Conservation (phyloP, 2,888 invertebrate genomes). For the Nemotelus nigrinus region DNA sequence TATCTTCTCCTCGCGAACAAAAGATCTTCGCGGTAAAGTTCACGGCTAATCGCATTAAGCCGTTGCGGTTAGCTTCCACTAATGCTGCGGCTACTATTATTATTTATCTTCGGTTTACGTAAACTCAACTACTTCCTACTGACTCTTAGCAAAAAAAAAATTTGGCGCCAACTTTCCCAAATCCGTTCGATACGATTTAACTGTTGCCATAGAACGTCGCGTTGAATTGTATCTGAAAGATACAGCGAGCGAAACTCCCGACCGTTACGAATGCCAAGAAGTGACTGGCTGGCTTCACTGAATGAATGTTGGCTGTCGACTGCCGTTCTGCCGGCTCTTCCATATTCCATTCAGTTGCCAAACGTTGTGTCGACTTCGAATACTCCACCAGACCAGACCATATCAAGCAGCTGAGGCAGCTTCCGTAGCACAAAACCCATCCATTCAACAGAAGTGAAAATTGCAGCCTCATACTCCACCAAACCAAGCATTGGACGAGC, state of each 20-base stretch:
- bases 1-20: neutral
- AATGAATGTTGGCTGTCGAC: constrained; percentile 33
- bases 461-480: constrained; percentile 37
- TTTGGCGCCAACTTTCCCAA: constrained; percentile 28
- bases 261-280: constrained; percentile 41
- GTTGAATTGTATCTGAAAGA: neutral
- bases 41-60: neutral
- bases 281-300: constrained; percentile 46
- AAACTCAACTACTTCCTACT: neutral
- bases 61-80: neutral
- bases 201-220: neutral
- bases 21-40: neutral
- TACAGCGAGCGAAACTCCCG: constrained; percentile 22
- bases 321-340: constrained; percentile 5
- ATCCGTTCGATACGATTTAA: neutral
- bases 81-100: neutral
- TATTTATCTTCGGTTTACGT: neutral
- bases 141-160: neutral
- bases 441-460: constrained; percentile 47
- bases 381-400: neutral
- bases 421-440: constrained; percentile 46
- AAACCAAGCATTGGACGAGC: neutral
- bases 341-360: constrained; percentile 1
- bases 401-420: constrained; percentile 1
- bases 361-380: constrained; percentile 8